Percentiles rank a stretch among this genome's conserved stretches.
Conservation (phyloP, 2,113 vertebrate genomes). For the Pholis gunnellus region DNA sequence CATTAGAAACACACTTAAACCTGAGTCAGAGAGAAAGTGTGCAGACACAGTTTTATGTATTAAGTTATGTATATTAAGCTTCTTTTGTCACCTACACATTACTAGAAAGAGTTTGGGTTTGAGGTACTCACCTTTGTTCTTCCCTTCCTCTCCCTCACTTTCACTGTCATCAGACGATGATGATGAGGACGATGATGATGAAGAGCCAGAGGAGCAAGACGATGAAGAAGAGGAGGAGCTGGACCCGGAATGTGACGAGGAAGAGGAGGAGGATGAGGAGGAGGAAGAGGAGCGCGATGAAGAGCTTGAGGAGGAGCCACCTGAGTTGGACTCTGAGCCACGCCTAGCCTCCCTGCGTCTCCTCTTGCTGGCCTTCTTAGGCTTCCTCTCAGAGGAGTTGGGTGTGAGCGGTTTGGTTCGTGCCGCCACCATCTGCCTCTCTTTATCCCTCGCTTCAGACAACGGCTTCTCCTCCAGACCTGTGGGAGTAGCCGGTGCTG, state of each 20-base stretch:
- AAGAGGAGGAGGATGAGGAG: conserved; percentile 94
- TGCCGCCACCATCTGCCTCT: conserved; percentile 93
- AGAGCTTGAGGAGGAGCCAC: conserved; percentile 86
- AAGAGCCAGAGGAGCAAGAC: conserved; percentile 93
- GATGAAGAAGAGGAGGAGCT: conserved; percentile 91
- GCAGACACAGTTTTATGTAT: background rate
- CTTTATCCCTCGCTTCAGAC: conserved; percentile 68
- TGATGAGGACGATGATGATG: conserved; percentile 92
- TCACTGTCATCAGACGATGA: conserved; percentile 95
- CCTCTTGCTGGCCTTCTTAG: conserved; percentile 84
- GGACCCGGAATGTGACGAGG: conserved; percentile 88
- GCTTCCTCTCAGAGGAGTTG: conserved; percentile 92
- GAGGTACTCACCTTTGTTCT: conserved; percentile 80
- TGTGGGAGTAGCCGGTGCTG: conserved; percentile 80
- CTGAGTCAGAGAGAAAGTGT: background rate
- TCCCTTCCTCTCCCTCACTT: conserved; percentile 86
- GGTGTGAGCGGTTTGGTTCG: conserved; percentile 95
- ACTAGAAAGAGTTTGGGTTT: background rate
- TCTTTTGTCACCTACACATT: background rate
- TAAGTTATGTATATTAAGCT: background rate
- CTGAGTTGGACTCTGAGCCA: conserved; percentile 91
- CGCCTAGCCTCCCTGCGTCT: conserved; percentile 79
- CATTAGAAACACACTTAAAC: background rate
- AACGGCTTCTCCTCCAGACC: conserved; percentile 86
- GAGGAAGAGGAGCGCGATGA: conserved; percentile 95